phyloP scores from a whole-genome alignment of 2,797 vertebrate genomes.

The Bucorvus abyssinicus region DNA sequence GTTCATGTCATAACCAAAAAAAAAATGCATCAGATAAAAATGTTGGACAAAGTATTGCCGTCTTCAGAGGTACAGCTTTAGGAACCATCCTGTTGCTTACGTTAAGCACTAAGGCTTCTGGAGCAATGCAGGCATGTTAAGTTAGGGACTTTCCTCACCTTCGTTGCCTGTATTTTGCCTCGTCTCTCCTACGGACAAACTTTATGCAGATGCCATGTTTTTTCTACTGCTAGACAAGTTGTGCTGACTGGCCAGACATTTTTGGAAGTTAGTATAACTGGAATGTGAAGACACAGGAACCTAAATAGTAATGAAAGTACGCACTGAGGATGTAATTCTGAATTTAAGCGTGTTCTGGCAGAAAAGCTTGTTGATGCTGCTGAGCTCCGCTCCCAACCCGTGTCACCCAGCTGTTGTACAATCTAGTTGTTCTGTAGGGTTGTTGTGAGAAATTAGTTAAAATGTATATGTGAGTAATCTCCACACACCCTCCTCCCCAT shows the following conservation, averaged over 20 bases:
- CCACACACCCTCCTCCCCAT: neutral
- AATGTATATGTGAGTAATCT: neutral
- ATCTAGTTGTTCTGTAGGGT: neutral
- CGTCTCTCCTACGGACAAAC: neutral
- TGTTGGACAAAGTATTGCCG: neutral
- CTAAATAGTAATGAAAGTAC: neutral
- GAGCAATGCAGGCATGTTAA: neutral
- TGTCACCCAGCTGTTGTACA: neutral
- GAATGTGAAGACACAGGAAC: neutral
- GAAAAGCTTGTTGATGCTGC: neutral
- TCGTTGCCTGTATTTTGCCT: neutral
- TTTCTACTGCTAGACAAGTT: neutral
- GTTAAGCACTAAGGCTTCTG: neutral
- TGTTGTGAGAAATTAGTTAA: neutral
- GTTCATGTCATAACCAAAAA: neutral
- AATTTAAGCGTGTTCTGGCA: neutral
- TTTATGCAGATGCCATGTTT: neutral
- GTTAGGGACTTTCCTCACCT: neutral
- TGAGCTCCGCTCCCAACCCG: neutral
- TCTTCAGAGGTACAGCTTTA: neutral
- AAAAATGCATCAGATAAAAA: neutral
- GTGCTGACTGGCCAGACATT: neutral
- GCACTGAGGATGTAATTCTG: neutral
- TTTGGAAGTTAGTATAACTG: neutral
- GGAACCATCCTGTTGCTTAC: neutral